Conservation (phyloP, 2,113 vertebrate genomes). For the Stomatorhinus ivindoensis region DNA sequence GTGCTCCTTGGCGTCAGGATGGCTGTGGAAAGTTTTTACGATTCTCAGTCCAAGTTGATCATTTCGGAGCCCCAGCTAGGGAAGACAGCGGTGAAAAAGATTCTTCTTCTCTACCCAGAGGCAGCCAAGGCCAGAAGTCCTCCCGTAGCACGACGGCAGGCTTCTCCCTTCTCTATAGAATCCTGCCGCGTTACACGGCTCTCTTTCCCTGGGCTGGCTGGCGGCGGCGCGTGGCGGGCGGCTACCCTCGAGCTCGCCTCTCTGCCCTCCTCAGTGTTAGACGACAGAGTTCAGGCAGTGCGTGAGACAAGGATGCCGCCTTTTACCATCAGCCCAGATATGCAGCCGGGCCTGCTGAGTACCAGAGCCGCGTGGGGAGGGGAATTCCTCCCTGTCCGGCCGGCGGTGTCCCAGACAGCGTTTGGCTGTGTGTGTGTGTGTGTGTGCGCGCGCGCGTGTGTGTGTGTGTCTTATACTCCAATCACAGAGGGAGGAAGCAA, state of each 20-base stretch:
- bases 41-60: neutral
- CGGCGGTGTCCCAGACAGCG: neutral
- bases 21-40: neutral
- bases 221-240: too few relatives aligned
- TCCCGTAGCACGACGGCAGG: neutral
- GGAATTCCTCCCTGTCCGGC: neutral
- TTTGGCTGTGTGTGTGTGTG: neutral
- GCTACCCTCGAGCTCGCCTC: too few relatives aligned
- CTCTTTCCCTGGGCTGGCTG: neutral
- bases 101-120: neutral
- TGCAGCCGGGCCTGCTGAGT: neutral
- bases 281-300: too few relatives aligned
- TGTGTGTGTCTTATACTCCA: neutral
- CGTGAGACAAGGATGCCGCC: neutral
- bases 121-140: neutral
- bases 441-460: neutral
- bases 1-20: neutral
- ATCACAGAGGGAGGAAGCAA: neutral
- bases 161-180: neutral
- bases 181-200: neutral
- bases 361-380: neutral
- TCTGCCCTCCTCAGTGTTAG: neutral
- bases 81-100: neutral
- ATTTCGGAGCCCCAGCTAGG: neutral
- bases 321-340: neutral